Evolutionary conservation across 2,888 invertebrate species (phyloP).

Genomic region (Saturnia pavonia): DNA sequence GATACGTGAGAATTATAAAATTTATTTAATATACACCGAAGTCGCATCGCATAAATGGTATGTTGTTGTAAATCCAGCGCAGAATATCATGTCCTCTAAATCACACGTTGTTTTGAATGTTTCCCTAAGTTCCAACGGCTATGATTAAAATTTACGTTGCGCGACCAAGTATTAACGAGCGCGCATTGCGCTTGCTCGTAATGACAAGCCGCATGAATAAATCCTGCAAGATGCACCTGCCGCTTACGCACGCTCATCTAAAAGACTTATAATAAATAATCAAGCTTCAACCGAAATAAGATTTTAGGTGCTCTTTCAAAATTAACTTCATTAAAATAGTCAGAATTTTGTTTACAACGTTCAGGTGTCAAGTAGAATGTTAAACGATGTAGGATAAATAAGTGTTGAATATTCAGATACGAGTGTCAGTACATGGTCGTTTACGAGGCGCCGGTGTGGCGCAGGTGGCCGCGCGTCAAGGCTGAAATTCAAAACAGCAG

Average conservation of each 20-base stretch:
- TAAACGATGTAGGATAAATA: constrained; percentile 73
- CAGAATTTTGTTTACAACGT: constrained; percentile 33
- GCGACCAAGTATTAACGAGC: constrained; percentile 79
- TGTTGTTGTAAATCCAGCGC: constrained; percentile 51
- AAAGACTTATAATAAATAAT: constrained; percentile 20
- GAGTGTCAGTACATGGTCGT: constrained; percentile 79
- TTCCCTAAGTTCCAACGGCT: constrained; percentile 75
- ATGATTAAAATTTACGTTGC: constrained; percentile 80
- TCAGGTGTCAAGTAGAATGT: constrained; percentile 75
- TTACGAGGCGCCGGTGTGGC: constrained; percentile 81
- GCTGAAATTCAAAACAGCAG: constrained; percentile 82
- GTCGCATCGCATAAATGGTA: neutral
- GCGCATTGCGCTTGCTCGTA: constrained; percentile 67
- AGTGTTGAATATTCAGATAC: constrained; percentile 80
- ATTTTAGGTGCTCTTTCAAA: constrained; percentile 32
- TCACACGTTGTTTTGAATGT: constrained; percentile 75
- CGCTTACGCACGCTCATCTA: constrained; percentile 28
- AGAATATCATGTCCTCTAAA: constrained; percentile 68
- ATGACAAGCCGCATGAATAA: constrained; percentile 71
- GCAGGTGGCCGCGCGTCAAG: constrained; percentile 83
- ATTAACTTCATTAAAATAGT: constrained; percentile 8
- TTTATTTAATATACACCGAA: constrained; percentile 9
- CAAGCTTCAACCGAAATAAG: constrained; percentile 32
- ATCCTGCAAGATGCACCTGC: constrained; percentile 79
- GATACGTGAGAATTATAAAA: neutral